These are phyloP conservation scores for Syrista parreyssii DNA, from an alignment of 2,888 invertebrate genomes.

Conservation along the genomic window DNA sequence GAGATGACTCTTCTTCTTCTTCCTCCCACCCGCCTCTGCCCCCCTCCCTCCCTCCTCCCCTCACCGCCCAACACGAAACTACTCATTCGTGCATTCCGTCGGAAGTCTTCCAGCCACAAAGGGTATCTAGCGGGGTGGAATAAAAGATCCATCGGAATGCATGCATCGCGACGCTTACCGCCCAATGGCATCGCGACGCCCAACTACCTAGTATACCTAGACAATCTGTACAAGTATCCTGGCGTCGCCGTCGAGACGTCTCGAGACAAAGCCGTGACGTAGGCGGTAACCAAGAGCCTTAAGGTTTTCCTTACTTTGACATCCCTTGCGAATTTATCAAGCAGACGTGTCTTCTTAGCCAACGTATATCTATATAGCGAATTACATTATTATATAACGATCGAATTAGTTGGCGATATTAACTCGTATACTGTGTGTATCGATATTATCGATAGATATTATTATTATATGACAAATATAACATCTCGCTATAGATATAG, in stretches of 20 bases:
- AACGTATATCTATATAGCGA: too few species aligned
- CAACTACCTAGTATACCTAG: not conserved
- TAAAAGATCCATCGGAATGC: slow-evolving; percentile 6
- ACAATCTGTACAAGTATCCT: not conserved
- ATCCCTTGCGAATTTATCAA: not conserved
- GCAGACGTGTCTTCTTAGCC: not conserved
- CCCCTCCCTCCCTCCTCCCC: too few species aligned
- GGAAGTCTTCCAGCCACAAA: slow-evolving; percentile 1
- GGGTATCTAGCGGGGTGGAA: not conserved
- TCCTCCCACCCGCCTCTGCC: not conserved
- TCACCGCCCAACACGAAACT: not conserved
- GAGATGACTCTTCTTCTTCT: not conserved
- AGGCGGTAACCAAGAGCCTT: not conserved
- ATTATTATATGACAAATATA: too few species aligned
- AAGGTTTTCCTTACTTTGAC: not conserved
- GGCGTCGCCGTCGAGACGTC: not conserved
- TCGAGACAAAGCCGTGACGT: not conserved
- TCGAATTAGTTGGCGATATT: too few species aligned
- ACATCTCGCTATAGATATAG: too few species aligned
- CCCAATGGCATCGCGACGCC: not conserved
- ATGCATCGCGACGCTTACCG: slow-evolving; percentile 5
- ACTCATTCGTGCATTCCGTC: not conserved
- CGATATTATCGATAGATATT: too few species aligned
- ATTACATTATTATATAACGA: too few species aligned
- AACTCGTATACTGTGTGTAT: too few species aligned